A percentile compares a stretch with the other conserved stretches of the same genome.
These are phyloP conservation scores for Paratrypauchen microcephalus DNA, from an alignment of 2,797 vertebrate species.

Conservation along the genomic window DNA sequence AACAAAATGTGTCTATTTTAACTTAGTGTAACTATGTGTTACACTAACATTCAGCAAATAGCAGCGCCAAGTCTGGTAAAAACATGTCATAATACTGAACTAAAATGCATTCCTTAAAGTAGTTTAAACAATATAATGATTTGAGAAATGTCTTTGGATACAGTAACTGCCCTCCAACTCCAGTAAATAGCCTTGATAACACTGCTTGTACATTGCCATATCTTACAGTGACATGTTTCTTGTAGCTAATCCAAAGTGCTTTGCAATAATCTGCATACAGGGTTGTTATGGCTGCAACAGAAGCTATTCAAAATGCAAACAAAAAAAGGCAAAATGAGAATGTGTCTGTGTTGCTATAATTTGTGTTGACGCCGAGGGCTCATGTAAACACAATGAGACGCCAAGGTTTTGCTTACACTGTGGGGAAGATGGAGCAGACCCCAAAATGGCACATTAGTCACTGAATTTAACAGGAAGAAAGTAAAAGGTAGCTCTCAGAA, in stretches of 20 bases:
- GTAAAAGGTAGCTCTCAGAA: not conserved
- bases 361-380: constrained; percentile 12
- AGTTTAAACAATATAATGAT: too few species aligned
- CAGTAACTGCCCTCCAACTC: not conserved
- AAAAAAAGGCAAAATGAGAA: not conserved
- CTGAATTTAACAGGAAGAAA: not conserved
- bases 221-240: constrained; percentile 36
- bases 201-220: constrained; percentile 5
- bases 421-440: not conserved
- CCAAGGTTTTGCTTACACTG: constrained; percentile 13
- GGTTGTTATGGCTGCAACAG: constrained; percentile 15
- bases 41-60: too few species aligned
- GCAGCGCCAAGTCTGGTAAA: too few species aligned
- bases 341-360: not conserved
- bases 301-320: constrained; percentile 3
- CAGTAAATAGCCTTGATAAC: constrained; percentile 9
- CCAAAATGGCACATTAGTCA: constrained; percentile 5
- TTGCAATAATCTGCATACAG: constrained; percentile 30
- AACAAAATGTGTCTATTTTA: too few species aligned
- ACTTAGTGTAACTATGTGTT: too few species aligned
- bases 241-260: constrained; percentile 28
- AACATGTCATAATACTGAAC: not conserved
- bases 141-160: not conserved
- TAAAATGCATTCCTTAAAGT: not conserved
- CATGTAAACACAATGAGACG: constrained; percentile 10